A percentile compares a stretch with the other conserved stretches of the same genome.
phyloP scores from a whole-genome alignment of 2,113 vertebrate genomes.

The Hemiscyllium ocellatum region DNA sequence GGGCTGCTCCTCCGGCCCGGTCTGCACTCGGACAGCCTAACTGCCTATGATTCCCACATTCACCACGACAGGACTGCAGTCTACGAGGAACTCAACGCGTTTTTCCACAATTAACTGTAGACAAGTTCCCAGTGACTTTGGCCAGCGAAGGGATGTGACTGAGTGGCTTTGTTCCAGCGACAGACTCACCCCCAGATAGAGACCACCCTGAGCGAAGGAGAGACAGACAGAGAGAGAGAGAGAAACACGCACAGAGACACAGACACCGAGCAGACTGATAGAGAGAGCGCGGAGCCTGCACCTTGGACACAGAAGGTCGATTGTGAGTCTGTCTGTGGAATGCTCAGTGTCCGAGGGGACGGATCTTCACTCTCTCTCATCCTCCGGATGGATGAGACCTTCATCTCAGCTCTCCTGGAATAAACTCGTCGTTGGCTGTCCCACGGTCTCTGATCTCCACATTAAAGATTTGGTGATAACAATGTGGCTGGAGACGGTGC shows the following conservation, averaged over 20 bases:
- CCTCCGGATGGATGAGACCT: background rate
- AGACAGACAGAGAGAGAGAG: too few relatives aligned
- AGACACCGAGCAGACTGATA: too few relatives aligned
- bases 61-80: constrained; percentile 80
- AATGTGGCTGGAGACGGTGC: too few relatives aligned
- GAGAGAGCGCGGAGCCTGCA: too few relatives aligned
- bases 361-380: background rate
- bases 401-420: background rate
- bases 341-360: background rate
- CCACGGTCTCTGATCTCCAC: background rate
- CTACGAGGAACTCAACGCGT: constrained; percentile 89
- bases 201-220: background rate
- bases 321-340: background rate
- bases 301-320: too few relatives aligned
- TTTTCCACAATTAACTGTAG: constrained; percentile 78
- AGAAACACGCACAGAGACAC: background rate
- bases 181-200: background rate
- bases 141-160: constrained; percentile 44
- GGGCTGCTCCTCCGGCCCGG: constrained; percentile 75
- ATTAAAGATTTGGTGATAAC: background rate
- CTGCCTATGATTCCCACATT: constrained; percentile 90
- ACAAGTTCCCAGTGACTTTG: too few relatives aligned
- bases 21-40: constrained; percentile 82
- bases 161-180: constrained; percentile 45
- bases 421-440: background rate